Base-by-base conservation (phyloP, 1,140 invertebrate species). In the Halotydeus destructor region DNA sequence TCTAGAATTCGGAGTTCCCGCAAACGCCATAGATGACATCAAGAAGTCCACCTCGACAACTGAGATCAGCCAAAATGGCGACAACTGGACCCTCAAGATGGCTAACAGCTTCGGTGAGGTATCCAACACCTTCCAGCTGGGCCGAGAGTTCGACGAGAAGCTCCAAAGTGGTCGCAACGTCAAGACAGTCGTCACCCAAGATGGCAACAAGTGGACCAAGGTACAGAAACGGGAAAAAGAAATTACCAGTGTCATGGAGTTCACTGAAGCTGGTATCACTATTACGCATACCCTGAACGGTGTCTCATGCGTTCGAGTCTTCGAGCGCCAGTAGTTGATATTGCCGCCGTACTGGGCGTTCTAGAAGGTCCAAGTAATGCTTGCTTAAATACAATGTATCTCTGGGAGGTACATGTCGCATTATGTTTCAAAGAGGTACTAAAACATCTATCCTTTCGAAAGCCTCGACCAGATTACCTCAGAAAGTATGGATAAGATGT, bases 141-240 rank as follows among this genome's bases (percentile, higher is more conserved):
- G 74, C 19, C 70, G 76, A 47, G 76, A 82, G 56, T 81, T 86
- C 57, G 76, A 83, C 5, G 79, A 88, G 52, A 74, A 74, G 48
- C 86, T 81, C 5, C 66, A 75, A n/a, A 81, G 86, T 56, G 81
- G 80, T 6, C 66, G 77, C 30, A 74, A 71, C 55, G 81, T 88
- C 14, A 81, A 79, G 48, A 43, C 47, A 12, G 19, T 28, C 16
- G 37, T 49, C 25, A 54, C 50, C 14, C 32, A 49, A 28, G 53
- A 58, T 18, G 57, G 54, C 34, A 73, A 75, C 60, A 77, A 70
- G 48, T 56, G 77, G 52, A 65, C 66, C 45, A 73, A 78, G 45
- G 53, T 68, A 14, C 74, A 76, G 57, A 65, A 70, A n/a, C 37
- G 38, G 37, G 24, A 25, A 6, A 35, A 35, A 14, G 11, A 8